Conservation (phyloP, 2,888 invertebrate species). For the Drosophila fungiperda region DNA sequence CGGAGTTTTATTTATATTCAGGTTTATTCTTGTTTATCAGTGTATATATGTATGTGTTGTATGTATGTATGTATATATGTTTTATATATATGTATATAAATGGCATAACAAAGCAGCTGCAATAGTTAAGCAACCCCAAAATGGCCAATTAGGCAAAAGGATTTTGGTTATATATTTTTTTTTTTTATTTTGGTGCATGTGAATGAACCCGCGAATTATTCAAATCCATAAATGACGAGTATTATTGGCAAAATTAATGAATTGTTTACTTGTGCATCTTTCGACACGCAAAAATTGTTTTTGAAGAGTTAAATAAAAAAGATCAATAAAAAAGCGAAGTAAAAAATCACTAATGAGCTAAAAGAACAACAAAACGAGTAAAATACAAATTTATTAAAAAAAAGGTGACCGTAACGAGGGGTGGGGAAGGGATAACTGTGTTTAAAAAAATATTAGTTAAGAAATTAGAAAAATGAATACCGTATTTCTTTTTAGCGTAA, state of each 20-base stretch:
- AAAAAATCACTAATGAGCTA: slow-evolving; percentile 17
- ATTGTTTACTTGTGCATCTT: slow-evolving; percentile 28
- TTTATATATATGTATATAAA: neutral
- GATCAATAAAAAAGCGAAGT: neutral
- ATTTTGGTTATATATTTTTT: neutral
- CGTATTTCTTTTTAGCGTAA: neutral
- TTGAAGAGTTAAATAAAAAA: slow-evolving; percentile 22
- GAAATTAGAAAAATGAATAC: neutral
- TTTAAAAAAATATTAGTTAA: neutral
- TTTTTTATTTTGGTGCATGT: slow-evolving; percentile 5
- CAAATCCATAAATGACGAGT: slow-evolving; percentile 32
- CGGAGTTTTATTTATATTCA: too few relatives aligned
- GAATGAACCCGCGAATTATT: slow-evolving; percentile 38
- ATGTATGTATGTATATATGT: neutral
- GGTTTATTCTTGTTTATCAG: neutral
- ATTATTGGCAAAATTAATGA: slow-evolving; percentile 25
- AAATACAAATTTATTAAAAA: neutral
- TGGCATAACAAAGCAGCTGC: neutral
- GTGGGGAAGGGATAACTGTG: fast-evolving
- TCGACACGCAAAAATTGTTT: slow-evolving; percentile 19
- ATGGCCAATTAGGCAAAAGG: slow-evolving; percentile 6
- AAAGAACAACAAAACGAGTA: slow-evolving; percentile 8
- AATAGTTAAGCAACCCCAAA: neutral
- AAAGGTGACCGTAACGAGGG: neutral
- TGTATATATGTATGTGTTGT: too few relatives aligned